Conservation (phyloP, 1,140 invertebrate genomes). For the Sarcophaga peregrina region DNA sequence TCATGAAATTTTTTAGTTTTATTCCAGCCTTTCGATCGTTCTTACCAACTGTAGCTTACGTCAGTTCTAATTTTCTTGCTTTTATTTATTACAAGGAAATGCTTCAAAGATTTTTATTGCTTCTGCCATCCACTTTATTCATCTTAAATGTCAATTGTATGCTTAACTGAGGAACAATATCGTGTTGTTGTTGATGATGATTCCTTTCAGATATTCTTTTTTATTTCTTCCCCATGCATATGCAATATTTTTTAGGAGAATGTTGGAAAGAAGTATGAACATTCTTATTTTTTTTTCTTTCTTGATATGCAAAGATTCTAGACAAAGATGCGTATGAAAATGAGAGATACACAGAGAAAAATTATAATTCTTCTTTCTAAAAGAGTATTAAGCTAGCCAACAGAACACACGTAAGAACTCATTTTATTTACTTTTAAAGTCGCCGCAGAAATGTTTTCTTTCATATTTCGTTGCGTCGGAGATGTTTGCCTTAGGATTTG, state of each 20-base stretch:
- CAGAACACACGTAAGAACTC: too few relatives aligned
- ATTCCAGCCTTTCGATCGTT: not conserved
- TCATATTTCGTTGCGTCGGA: too few relatives aligned
- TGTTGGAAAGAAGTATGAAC: not conserved
- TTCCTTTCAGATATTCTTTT: slow-evolving; percentile 28
- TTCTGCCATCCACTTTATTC: not conserved
- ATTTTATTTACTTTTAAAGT: too few relatives aligned
- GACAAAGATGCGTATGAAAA: not conserved
- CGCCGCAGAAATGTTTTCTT: too few relatives aligned
- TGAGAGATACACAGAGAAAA: not conserved
- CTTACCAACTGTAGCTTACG: not conserved
- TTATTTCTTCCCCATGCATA: not conserved
- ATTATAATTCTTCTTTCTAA: too few relatives aligned
- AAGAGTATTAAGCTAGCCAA: too few relatives aligned
- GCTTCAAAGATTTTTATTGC: slow-evolving; percentile 50
- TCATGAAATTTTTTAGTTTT: too few relatives aligned
- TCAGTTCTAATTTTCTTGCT: not conserved
- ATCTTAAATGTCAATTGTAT: slow-evolving; percentile 66
- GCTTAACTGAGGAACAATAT: slow-evolving; percentile 62
- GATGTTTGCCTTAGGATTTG: too few relatives aligned
- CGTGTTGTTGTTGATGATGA: slow-evolving; percentile 19
- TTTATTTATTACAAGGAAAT: slow-evolving; percentile 63
- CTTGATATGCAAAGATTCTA: not conserved
- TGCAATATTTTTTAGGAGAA: not conserved
- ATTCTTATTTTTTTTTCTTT: too few relatives aligned